Base-by-base conservation (phyloP, 1,140 invertebrate species). In the Bactericera cockerelli region DNA sequence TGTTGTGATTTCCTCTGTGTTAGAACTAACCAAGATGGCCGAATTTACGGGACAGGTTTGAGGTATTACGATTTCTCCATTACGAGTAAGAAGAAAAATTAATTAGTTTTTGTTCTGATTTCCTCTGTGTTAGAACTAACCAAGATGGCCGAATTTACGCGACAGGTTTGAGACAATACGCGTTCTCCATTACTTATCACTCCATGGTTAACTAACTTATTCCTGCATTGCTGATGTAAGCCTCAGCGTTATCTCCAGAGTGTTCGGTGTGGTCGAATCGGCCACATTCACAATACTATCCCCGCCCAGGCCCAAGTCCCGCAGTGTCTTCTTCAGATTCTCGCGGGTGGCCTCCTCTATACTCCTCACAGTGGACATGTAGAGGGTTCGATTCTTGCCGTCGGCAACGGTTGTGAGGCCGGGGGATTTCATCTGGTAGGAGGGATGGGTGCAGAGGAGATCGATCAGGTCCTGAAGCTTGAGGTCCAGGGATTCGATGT, bases 331-430 rank as follows among this genome's bases (percentile, higher is more conserved):
- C 58, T 84, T 86, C 26, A 97, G 77, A 75, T 97, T 96, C 38
- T 77, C 79, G 65, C 84, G 79, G 0, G 93, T 95, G 63, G 80
- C 80, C 67, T 86, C 83, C 72, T 96, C 91, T 62, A 97, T 93
- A 64, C 87, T 91, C 60, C 84, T 78, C 2, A 96, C 84, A 6
- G 82, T 87, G 56, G 85, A 81, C 80, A 97, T 93, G 65, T 96
- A 98, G 4, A 98, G 72, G 1, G 93, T 98, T 72, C 86, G 89
- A 68, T 85, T 86, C 70, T 87, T 90, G 2, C 89, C 91, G 68
- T 84, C 77, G 11, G 89, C 76, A 39, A 74, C 77, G 16, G 88
- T 82, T 1, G 88, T 90, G 16, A 94, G 71, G 54, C 84, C 87
- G 21, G 94, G 93, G 75, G 79, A 90, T 71, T 86, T 88, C 78